Conservation (phyloP, 2,797 vertebrate genomes). For the Cirrhinus molitorella region DNA sequence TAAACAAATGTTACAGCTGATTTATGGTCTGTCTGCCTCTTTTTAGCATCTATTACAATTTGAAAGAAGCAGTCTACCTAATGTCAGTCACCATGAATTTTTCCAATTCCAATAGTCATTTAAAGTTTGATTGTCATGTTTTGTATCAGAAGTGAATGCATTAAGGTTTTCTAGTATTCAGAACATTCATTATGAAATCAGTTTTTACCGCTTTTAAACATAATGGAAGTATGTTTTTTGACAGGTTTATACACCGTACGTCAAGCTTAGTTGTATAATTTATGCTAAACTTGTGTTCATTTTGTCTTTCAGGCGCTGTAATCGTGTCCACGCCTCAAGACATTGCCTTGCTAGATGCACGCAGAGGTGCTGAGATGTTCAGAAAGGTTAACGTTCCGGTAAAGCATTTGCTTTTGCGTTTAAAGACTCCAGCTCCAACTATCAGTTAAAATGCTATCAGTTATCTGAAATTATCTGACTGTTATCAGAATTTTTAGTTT, state of each 20-base stretch:
- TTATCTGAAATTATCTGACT: too few species aligned
- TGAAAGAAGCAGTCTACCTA: not conserved
- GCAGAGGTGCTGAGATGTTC: slow-evolving; percentile 95
- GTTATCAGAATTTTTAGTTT: too few species aligned
- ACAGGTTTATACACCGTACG: not conserved
- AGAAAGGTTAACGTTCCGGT: slow-evolving; percentile 93
- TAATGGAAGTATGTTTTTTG: not conserved
- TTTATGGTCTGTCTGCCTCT: slow-evolving; percentile 5
- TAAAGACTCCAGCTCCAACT: not conserved
- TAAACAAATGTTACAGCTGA: not conserved
- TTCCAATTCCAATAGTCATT: not conserved
- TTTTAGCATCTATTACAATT: not conserved
- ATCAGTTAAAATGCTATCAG: too few species aligned
- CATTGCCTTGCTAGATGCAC: slow-evolving; percentile 91
- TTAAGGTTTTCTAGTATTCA: not conserved
- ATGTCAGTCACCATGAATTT: not conserved
- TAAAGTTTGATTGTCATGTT: not conserved
- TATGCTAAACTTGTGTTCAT: not conserved
- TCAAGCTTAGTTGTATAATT: not conserved
- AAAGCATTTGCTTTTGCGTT: slow-evolving; percentile 48
- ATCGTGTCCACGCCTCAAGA: slow-evolving; percentile 97
- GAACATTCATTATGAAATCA: not conserved
- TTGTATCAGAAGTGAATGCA: not conserved
- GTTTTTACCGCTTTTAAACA: not conserved
- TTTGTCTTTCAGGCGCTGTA: slow-evolving; percentile 83